phyloP scores from a whole-genome alignment of 2,113 vertebrate species.

The Rhinoderma darwinii region DNA sequence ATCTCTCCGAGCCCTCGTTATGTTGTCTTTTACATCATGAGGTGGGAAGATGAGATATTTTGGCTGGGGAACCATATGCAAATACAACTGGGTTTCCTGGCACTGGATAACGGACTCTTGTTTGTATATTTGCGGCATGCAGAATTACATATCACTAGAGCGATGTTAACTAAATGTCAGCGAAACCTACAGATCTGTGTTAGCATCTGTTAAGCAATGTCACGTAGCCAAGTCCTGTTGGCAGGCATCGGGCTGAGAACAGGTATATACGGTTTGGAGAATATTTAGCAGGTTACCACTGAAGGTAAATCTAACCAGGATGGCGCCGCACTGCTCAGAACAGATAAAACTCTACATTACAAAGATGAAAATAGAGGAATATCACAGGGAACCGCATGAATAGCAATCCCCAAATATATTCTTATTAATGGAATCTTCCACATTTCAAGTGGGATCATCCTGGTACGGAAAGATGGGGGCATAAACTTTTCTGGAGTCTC shows the following conservation, averaged over 20 bases:
- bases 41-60: background rate
- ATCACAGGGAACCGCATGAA: background rate
- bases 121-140: constrained; percentile 5
- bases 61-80: constrained; percentile 14
- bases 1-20: background rate
- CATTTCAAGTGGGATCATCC: background rate
- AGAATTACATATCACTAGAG: constrained; percentile 26
- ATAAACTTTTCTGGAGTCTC: too few relatives aligned
- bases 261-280: constrained; percentile 32
- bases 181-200: constrained; percentile 47
- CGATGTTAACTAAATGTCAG: constrained; percentile 46
- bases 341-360: constrained; percentile 13
- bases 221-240: constrained; percentile 37
- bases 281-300: constrained; percentile 17
- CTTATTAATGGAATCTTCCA: background rate
- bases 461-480: background rate
- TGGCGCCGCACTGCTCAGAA: constrained; percentile 2
- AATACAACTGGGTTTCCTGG: constrained; percentile 16
- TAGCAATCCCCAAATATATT: background rate
- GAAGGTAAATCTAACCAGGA: constrained; percentile 27
- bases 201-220: constrained; percentile 46
- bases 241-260: constrained; percentile 2
- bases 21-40: background rate
- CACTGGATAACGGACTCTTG: background rate
- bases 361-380: background rate